These are phyloP conservation scores for Phocoena sinus DNA, from an alignment of 2,113 vertebrate genomes.

Conservation along the genomic window DNA sequence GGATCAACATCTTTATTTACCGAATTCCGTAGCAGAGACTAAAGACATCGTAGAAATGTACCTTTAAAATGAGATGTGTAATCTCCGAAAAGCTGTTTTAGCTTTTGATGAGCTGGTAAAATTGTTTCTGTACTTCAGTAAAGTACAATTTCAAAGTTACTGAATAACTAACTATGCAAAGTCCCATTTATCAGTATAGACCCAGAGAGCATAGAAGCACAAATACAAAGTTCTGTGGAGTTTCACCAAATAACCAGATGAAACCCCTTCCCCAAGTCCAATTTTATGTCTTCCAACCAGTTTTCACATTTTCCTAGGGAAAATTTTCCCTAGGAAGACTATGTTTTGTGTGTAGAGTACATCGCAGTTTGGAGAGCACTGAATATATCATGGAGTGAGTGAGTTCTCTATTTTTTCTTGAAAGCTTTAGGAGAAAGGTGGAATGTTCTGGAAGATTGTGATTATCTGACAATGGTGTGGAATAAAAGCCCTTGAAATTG, in stretches of 20 bases:
- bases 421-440: not conserved
- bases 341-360: not conserved
- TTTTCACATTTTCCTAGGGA: not conserved
- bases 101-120: not conserved
- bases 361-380: not conserved
- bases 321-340: not conserved
- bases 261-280: not conserved
- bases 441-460: not conserved
- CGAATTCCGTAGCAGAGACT: slow-evolving; percentile 17
- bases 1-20: slow-evolving; percentile 64
- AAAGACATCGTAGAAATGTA: not conserved
- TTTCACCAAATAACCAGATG: not conserved
- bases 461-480: not conserved
- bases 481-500: not conserved
- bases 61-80: slow-evolving; percentile 1
- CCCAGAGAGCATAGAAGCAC: not conserved
- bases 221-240: not conserved
- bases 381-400: fast-evolving
- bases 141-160: not conserved
- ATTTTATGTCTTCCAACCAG: not conserved
- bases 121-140: not conserved
- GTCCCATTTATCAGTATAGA: not conserved
- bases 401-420: not conserved
- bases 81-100: slow-evolving; percentile 15
- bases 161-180: not conserved